These are phyloP conservation scores for Helicoverpa armigera DNA, from an alignment of 1,140 invertebrate species.

Conservation along the genomic window DNA sequence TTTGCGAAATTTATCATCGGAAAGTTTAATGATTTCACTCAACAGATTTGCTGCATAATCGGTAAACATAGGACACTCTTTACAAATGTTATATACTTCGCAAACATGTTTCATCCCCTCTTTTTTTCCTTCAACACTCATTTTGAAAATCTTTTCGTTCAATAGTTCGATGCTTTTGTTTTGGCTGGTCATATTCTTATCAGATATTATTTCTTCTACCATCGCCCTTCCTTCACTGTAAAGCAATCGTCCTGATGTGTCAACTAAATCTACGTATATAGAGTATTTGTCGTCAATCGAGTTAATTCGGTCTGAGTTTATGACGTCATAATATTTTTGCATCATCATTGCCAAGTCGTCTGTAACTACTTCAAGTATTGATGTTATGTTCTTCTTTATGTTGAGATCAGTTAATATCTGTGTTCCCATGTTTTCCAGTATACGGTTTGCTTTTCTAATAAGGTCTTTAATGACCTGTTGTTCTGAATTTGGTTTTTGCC, in stretches of 20 bases:
- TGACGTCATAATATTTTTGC: not conserved
- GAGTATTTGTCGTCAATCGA: conserved; percentile 30
- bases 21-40: conserved; percentile 44
- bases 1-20: conserved; percentile 23
- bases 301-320: not conserved
- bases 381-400: not conserved
- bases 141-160: not conserved
- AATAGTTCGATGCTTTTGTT: not conserved
- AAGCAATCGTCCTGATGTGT: conserved; percentile 21
- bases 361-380: not conserved
- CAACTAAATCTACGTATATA: conserved; percentile 43
- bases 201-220: conserved; percentile 1
- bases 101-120: conserved; percentile 44
- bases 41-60: conserved; percentile 45
- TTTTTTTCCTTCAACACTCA: not conserved
- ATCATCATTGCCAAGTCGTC: not conserved
- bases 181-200: not conserved
- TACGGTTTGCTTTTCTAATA: not conserved
- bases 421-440: not conserved
- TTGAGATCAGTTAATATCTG: not conserved
- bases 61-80: conserved; percentile 45
- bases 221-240: conserved; percentile 28
- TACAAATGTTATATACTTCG: conserved; percentile 36
- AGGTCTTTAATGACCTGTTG: not conserved
- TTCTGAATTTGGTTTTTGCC: not conserved